Base-by-base conservation (phyloP, 2,113 vertebrate species). In the Phalacrocorax pelagicus region DNA sequence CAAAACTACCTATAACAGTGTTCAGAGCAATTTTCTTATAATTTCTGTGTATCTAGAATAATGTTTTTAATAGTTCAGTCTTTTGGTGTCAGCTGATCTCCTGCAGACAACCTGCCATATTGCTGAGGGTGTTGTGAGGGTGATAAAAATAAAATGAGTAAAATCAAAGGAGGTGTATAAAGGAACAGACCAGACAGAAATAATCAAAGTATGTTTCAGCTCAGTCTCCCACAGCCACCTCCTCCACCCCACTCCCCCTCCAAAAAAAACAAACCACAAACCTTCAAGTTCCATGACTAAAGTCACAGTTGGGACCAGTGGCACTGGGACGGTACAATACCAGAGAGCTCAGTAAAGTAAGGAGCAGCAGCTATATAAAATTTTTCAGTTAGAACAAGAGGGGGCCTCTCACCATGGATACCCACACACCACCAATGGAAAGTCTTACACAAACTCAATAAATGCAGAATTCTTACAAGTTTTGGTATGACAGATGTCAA, bases 191-290 rank as follows among this genome's bases (percentile, higher is more conserved):
- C 6, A 65, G 51, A 11, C n/a, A 75, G 38, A 70, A 54, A 4
- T 32, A 88, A 80, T 5, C 10, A 26, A n/a, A 18, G 30, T 2
- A 19, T 54, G 46, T 58, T 80, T 69, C 47, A 61, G 46, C 4
- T 12, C 51, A 3, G 21, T 5, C 51, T 23, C 51, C 51, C 51
- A 26, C 47, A 49, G 27, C 47, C 16, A 27, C 6, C 4, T 9
- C 36, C 7, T 22, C 4, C 11, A 6, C 21, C 7, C 15, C 19
- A 6, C 34, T 20, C n/a, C 12, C 22, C 9, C 2, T 7, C 2
- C 27, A 29, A 34, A 30, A n/a, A 59, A 30, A 10, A 5, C 4
- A 52, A 52, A 20, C 24, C 32, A 27, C 19, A 57, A 61, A 44
- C 12, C 20, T 57, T 86, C 30, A 62, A 55, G n/a, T 49, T 55